These are phyloP conservation scores for Augiades crinisus DNA, from an alignment of 2,888 invertebrate species.

Conservation along the genomic window DNA sequence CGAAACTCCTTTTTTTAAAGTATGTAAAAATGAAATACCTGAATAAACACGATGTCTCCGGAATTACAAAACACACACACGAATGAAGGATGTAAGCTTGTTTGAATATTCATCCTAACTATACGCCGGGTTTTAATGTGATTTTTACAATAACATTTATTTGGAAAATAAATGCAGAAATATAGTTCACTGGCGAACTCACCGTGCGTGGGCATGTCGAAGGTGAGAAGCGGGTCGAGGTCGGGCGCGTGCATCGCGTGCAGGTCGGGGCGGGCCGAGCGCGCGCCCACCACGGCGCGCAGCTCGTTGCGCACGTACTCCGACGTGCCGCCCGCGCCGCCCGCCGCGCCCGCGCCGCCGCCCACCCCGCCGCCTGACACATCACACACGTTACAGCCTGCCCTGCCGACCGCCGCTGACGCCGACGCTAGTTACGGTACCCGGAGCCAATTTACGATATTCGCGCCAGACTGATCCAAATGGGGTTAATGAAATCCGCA, in stretches of 20 bases:
- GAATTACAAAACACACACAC: too few species aligned
- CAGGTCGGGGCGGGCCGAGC: slow-evolving; percentile 82
- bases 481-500: slow-evolving; percentile 6
- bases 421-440: too few species aligned
- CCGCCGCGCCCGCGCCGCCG: slow-evolving; percentile 48
- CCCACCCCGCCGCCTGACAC: slow-evolving; percentile 49
- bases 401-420: not conserved
- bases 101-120: too few species aligned
- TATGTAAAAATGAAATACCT: too few species aligned
- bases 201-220: slow-evolving; percentile 86
- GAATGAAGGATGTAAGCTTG: too few species aligned
- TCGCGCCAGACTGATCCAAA: slow-evolving; percentile 40
- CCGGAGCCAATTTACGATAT: not conserved
- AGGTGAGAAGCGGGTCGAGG: slow-evolving; percentile 86
- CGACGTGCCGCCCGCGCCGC: slow-evolving; percentile 83
- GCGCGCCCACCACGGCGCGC: slow-evolving; percentile 92
- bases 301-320: slow-evolving; percentile 96
- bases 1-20: too few species aligned
- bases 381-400: not conserved
- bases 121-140: too few species aligned
- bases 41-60: too few species aligned
- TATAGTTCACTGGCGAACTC: too few species aligned
- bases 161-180: too few species aligned
- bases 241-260: slow-evolving; percentile 82
- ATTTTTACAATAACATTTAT: too few species aligned